Conservation (phyloP, 2,888 invertebrate genomes). For the Zootermopsis nevadensis region DNA sequence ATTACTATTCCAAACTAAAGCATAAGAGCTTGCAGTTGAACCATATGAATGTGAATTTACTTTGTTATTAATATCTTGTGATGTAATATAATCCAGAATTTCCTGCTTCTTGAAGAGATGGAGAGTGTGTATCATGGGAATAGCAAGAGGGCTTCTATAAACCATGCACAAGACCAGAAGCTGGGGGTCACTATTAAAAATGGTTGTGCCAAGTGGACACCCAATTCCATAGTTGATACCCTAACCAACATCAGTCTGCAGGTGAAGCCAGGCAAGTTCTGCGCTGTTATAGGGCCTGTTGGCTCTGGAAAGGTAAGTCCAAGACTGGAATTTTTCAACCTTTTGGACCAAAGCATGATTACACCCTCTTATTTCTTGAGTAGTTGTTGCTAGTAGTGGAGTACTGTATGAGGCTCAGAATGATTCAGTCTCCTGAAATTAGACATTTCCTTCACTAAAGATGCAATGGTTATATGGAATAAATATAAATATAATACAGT, state of each 20-base stretch:
- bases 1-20: too few species aligned
- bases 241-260: conserved; percentile 68
- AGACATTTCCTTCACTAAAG: too few species aligned
- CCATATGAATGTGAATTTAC: not conserved
- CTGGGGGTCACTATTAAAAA: conserved; percentile 29
- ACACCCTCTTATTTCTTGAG: too few species aligned
- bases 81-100: conserved; percentile 60
- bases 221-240: conserved; percentile 64
- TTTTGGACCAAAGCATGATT: too few species aligned
- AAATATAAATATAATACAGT: too few species aligned
- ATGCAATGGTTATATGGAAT: too few species aligned
- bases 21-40: too few species aligned
- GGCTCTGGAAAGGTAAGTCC: conserved; percentile 82
- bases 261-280: conserved; percentile 67
- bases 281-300: conserved; percentile 88
- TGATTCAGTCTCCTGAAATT: too few species aligned
- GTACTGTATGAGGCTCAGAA: too few species aligned
- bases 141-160: not conserved
- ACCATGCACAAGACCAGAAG: conserved; percentile 21
- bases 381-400: too few species aligned
- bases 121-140: not conserved
- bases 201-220: conserved; percentile 52
- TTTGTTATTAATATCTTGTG: not conserved
- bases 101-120: conserved; percentile 69
- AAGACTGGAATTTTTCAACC: not conserved